Evolutionary conservation across 2,888 invertebrate species (phyloP).

Genomic region (Himalopsyche tibetana): DNA sequence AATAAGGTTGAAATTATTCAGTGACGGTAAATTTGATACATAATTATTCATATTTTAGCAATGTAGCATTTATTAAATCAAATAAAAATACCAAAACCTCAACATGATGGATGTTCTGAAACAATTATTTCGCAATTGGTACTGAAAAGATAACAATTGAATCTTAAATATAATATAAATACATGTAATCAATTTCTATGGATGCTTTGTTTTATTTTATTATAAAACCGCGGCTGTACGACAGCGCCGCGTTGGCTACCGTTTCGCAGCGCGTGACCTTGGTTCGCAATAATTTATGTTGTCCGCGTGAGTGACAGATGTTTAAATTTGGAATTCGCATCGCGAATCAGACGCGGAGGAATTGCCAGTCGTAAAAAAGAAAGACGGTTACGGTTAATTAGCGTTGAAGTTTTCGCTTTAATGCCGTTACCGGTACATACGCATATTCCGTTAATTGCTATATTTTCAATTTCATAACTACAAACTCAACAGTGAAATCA

Average conservation of each 20-base stretch:
- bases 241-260: conserved; percentile 54
- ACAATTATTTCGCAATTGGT: no score
- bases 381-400: background rate
- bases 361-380: conserved; percentile 47
- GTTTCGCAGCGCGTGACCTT: conserved; percentile 47
- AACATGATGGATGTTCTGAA: no score
- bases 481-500: no score
- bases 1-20: no score
- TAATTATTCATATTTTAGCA: no score
- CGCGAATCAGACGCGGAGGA: conserved; percentile 43
- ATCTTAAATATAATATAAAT: no score
- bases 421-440: background rate
- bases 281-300: conserved; percentile 50
- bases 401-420: background rate
- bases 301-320: conserved; percentile 52
- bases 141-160: no score
- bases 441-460: no score
- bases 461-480: no score
- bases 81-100: no score
- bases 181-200: background rate
- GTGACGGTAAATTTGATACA: no score
- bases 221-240: background rate
- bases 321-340: conserved; percentile 53
- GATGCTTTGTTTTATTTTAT: background rate
- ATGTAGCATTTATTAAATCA: no score